Base-by-base conservation (phyloP, 2,113 vertebrate species). In the Pelecanus crispus region DNA sequence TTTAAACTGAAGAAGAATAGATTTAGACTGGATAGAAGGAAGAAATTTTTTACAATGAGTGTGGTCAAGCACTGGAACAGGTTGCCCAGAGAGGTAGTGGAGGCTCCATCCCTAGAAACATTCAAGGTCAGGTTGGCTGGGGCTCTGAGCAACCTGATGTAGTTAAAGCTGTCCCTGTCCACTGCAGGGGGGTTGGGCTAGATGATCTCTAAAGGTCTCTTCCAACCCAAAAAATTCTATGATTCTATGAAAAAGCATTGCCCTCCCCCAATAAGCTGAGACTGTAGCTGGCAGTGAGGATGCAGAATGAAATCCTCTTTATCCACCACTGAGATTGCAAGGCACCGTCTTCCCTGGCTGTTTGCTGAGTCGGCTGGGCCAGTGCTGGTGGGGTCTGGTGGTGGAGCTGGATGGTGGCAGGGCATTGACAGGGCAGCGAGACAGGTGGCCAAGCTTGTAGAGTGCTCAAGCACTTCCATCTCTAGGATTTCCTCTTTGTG, bases 321-420 rank as follows among this genome's bases (percentile, higher is more conserved):
- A 17, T 40, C 38, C 2, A 1, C 10, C 2, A 3, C 83, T 28
- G 63, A 53, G 74, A 6, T 13, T 31, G 17, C 42, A 56, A 34
- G 50, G 65, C 50, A 24, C 17, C 0, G 0, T 32, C 20, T 6
- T 40, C 56, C 6, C 32, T 45, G 78, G 53, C 1, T 5, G 1
- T 12, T 22, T 84, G 74, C 75, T 40, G 28, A 1, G 3, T 32
- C 26, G 45, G 47, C 79, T 59, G 66, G 31, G 16, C 8, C 24
- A 10, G 50, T 9, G 26, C 71, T 65, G 40, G 9, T 32, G 55
- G 34, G 36, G 6, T 28, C 21, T 89, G 70, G 26, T 13, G 50
- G 9, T 32, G 19, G 21, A 72, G 42, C 38, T 50, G 62, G 26
- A 1, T 14, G 34, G 32, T 26, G 50, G 36, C 44, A 36, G 62